Evolutionary conservation across 2,113 vertebrate genomes (phyloP), one percentile per base, ranked within the genome.

Genomic region (Oriolus oriolus): DNA sequence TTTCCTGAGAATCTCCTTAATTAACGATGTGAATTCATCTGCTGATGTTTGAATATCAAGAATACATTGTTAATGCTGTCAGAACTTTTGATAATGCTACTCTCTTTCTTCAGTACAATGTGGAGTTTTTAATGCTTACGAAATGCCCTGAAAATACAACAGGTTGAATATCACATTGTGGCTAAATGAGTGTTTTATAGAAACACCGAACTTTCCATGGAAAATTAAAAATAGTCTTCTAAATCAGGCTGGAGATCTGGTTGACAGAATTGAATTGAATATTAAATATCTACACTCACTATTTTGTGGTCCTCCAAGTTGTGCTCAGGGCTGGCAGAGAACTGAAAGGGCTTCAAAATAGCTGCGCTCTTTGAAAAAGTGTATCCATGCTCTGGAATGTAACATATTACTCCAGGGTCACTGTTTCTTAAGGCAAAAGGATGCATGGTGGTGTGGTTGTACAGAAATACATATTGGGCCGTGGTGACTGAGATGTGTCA

Each of bases 171-270:
- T 76, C 95, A 77, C 87, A 74, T 95, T 93, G 60, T 83, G 73
- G 79, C 50, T 96, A 97, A 97, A 95, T 78, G 18, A 89, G 69
- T 93, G 56, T 95, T 95, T 94, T 94, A 76, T 83, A 87, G 64
- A 96, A 97, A 94, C 94, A 79, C 14, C 96, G 88, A 97, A 94
- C 83, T 97, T 97, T 82, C 71, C 74, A 96, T 85, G 82, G 89
- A 95, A 98, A 97, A 95, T 79, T 84, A 96, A 96, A 83, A 97
- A 79, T 81, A 87, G 50, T 66, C 39, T 94, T 95, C 89, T 77
- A 89, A 96, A 89, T 60, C n/a, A n/a, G 24, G 88, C 70, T 95
- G 81, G 71, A 95, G 75, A 42, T 87, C 91, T 92, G 75, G 42
- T 50, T 47, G 80, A 92, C 84, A 84, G 50, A 28, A 56, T 73